Base-by-base conservation (phyloP, 2,797 vertebrate species). In the Luscinia luscinia region DNA sequence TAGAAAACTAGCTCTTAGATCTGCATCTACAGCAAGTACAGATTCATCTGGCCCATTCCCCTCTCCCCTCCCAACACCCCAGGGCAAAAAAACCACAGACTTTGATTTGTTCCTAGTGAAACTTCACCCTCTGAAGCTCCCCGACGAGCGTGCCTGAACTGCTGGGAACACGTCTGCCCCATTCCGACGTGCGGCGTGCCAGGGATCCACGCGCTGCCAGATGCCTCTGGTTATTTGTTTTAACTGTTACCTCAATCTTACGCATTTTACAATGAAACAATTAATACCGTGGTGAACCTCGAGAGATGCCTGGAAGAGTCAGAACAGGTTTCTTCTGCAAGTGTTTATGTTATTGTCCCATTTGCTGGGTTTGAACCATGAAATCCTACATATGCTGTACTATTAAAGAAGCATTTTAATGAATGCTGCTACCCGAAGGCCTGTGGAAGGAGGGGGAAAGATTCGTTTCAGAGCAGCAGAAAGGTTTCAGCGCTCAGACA, bases 161-260 rank as follows among this genome's bases (percentile, higher is more conserved):
- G 87, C 91, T 90, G 91, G 91, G 69, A 94, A 95, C 95, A 95
- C 9, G 91, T 73, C 91, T 79, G 91, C 94, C 94, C 89, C 92
- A 59, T 78, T 75, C 67, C 36, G 21, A 26, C 0, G 6, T 9
- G 26, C 21, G 0, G 70, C 8, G 3, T 86, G 91, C 88, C 96
- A 96, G 77, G 61, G 83, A 82, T 52, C 89, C 80, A 67, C 38
- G 0, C 5, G 57, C 89, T 93, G 94, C 95, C 95, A 96, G 89
- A 41, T 9, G 95, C 93, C 95, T 93, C 77, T 1, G 68, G 95
- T 75, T 95, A 87, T 93, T 96, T 96, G 91, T 89, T 97, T 97
- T 96, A 97, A 96, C 80, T 87, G 82, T 94, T 95, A 94, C 92
- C 89, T 89, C 94, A 74, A 88, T 73, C 81, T 94, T 88, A 94